These are phyloP conservation scores for Drosophila ezoana DNA, from an alignment of 2,888 invertebrate species.

Conservation along the genomic window DNA sequence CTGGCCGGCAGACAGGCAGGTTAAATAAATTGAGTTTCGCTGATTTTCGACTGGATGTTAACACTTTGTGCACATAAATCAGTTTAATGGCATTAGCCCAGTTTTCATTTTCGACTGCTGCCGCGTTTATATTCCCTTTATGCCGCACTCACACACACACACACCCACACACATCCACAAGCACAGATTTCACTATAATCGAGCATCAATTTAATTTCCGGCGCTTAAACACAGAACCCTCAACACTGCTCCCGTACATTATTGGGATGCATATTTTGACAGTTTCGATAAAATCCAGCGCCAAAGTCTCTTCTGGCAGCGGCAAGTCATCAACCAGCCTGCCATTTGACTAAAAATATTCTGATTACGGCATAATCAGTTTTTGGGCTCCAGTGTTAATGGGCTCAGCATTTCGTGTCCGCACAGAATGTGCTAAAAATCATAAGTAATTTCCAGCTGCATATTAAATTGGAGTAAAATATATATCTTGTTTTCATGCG, in stretches of 20 bases:
- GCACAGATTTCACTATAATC: conserved; percentile 61
- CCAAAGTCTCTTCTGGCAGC: background rate
- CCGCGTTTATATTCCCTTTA: conserved; percentile 38
- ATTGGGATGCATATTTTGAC: conserved; percentile 35
- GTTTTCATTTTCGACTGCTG: conserved; percentile 53
- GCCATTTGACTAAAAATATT: conserved; percentile 4
- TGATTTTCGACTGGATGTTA: conserved; percentile 52
- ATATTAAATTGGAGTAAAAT: conserved; percentile 3
- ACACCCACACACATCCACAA: conserved; percentile 23
- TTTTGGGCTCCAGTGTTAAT: conserved; percentile 54
- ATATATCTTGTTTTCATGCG: conserved; percentile 23
- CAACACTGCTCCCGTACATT: background rate
- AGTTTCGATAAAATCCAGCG: conserved; percentile 1
- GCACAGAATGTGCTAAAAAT: conserved; percentile 25
- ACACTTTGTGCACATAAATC: conserved; percentile 70
- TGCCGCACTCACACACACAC: conserved; percentile 12
- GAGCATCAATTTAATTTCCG: conserved; percentile 77
- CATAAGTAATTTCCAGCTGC: conserved; percentile 14
- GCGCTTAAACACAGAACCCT: conserved; percentile 33
- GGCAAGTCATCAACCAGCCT: background rate
- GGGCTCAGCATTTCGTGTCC: conserved; percentile 37
- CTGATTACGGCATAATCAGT: conserved; percentile 31
- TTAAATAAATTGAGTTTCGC: conserved; percentile 59
- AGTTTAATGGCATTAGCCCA: conserved; percentile 66
- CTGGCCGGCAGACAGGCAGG: background rate